Conservation (phyloP, 2,888 invertebrate species). For the Lasioglossum leucozonium region DNA sequence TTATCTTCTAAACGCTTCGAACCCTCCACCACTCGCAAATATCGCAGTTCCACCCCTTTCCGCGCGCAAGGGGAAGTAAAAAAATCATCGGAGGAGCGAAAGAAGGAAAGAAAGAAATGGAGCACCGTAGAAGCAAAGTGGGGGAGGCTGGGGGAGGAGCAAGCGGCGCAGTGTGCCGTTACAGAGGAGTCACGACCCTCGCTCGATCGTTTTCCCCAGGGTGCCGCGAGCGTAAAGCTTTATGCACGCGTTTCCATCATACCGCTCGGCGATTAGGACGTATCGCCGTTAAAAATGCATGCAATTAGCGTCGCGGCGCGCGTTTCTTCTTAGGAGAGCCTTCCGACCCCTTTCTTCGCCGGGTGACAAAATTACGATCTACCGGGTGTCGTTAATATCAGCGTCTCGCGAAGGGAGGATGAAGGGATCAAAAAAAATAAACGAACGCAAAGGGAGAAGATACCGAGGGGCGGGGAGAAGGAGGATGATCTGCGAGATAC, state of each 20-base stretch:
- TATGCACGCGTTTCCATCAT: conserved; percentile 78
- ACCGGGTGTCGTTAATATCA: conserved; percentile 82
- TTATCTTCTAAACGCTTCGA: not conserved
- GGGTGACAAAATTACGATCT: conserved; percentile 84
- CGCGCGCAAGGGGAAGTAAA: conserved; percentile 31
- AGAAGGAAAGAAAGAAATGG: not conserved
- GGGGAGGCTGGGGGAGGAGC: not conserved
- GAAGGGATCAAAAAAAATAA: conserved; percentile 42
- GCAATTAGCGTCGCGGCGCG: conserved; percentile 78
- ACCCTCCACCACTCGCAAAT: not conserved
- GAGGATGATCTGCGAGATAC: conserved; percentile 75
- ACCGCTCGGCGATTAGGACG: conserved; percentile 79
- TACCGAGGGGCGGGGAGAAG: not conserved
- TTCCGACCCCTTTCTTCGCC: conserved; percentile 71
- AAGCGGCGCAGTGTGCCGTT: conserved; percentile 13
- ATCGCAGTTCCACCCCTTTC: conserved; percentile 47
- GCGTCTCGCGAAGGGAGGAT: conserved; percentile 57
- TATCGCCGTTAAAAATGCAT: conserved; percentile 82
- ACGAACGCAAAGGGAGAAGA: conserved; percentile 4
- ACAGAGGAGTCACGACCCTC: conserved; percentile 37
- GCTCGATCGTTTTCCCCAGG: conserved; percentile 58
- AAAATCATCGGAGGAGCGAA: not conserved
- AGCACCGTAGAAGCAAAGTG: not conserved
- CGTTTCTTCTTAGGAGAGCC: conserved; percentile 53
- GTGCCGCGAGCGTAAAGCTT: conserved; percentile 69